Base-by-base conservation (phyloP, 2,113 vertebrate genomes). In the Notarius lentiginosus region DNA sequence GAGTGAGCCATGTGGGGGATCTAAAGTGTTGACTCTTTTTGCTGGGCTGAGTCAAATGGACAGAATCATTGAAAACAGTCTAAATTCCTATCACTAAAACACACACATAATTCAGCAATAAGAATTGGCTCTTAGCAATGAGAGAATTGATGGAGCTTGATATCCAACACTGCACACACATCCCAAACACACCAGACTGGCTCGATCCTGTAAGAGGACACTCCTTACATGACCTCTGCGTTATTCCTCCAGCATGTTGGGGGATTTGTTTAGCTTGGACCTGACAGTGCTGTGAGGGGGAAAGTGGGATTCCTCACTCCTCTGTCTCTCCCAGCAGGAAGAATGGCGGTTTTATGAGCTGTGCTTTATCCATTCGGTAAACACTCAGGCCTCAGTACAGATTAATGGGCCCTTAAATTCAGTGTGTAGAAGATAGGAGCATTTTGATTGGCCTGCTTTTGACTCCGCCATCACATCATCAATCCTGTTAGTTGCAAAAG, bases 381-480 rank as follows among this genome's bases (percentile, higher is more conserved):
- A n/a, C 34, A 75, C 7, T 14, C 20, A 4, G 73, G 49, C 10
- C 22, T 76, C 9, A 7, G 20, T 9, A 49, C 4, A 53, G 73
- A 77, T 77, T 77, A 77, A 77, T 53, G 24, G 12, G 22, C 22
- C 12, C 7, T 20, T 83, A 49, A 58, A 18, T 17, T 34, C 77
- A 58, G 77, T 7, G 0, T 79, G 24, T 30, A 24, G 51, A 9
- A 80, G 34, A 60, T 12, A 7, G 79, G 56, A 12, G 53, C 55
- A 81, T 60, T 63, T 82, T 82, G 61, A 63, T 60, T n/a, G 79
- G 14, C 18, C 53, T 80, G 55, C 53, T 20, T 79, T 79, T 17
- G 27, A 58, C n/a, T 55, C 79, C 5, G 79, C 56, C 1, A 20
- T 63, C 79, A 63, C 10, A 6, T 82, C 56, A 49, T 82, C 18